These are phyloP conservation scores for Strigops habroptila DNA, from an alignment of 2,113 vertebrate species.

Conservation along the genomic window DNA sequence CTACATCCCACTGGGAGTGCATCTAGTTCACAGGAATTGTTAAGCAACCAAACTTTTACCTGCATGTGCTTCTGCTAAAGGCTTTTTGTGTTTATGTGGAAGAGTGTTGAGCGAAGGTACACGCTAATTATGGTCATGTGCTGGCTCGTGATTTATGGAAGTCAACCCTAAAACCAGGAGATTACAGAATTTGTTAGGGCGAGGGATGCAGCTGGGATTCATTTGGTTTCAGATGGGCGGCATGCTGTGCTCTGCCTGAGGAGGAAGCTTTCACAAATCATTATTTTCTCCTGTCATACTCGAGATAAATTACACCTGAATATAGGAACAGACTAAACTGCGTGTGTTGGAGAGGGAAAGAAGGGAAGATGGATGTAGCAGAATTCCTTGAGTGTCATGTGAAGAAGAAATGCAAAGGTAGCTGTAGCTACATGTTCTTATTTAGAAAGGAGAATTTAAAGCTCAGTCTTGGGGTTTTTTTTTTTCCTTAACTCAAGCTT, in stretches of 20 bases:
- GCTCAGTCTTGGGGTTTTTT: background rate
- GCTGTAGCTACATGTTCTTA: background rate
- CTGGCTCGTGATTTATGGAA: background rate
- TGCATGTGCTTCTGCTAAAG: background rate
- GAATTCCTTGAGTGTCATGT: background rate
- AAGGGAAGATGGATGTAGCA: background rate
- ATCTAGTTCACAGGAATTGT: background rate
- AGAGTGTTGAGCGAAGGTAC: background rate
- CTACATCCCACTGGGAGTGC: background rate
- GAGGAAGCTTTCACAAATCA: background rate
- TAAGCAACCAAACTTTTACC: background rate
- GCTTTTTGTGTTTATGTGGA: background rate
- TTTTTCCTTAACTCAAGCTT: background rate
- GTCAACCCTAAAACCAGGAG: background rate
- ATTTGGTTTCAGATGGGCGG: background rate
- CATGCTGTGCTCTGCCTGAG: background rate
- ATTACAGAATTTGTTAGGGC: background rate
- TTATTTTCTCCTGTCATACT: background rate
- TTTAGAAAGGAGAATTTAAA: background rate
- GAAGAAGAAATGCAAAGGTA: background rate
- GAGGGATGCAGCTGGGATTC: background rate
- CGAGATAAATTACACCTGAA: background rate
- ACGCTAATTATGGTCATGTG: accelerated
- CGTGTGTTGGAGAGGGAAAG: background rate
- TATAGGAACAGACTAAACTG: accelerated